These are phyloP conservation scores for Synanthedon andrenaeformis DNA, from an alignment of 2,888 invertebrate genomes.

Conservation along the genomic window DNA sequence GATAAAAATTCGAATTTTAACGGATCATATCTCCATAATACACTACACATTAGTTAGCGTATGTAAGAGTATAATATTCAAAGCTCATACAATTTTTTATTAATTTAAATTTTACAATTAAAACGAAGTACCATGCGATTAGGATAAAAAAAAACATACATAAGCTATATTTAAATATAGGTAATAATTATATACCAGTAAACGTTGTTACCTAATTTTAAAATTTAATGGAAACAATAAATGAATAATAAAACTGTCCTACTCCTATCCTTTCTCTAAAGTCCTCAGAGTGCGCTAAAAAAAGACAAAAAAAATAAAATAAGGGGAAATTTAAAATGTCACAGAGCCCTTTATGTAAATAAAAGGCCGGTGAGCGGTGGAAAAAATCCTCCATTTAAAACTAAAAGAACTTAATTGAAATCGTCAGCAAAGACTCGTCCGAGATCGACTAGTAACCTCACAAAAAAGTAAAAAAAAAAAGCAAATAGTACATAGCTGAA, in stretches of 20 bases:
- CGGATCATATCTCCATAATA: background rate
- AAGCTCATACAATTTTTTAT: conserved; percentile 52
- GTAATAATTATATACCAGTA: conserved; percentile 34
- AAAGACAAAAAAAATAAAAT: background rate
- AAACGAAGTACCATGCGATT: conserved; percentile 46
- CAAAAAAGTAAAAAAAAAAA: conserved; percentile 25
- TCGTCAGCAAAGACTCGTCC: conserved; percentile 18
- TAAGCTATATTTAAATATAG: conserved; percentile 13
- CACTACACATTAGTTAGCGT: background rate
- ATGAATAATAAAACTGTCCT: conserved; percentile 65
- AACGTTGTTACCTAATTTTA: conserved; percentile 18
- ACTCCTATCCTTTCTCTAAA: conserved; percentile 22
- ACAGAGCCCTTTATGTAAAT: background rate
- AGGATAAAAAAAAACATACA: conserved; percentile 11
- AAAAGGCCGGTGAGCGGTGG: conserved; percentile 27
- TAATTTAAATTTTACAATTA: conserved; percentile 28
- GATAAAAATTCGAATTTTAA: background rate
- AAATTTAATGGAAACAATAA: conserved; percentile 61
- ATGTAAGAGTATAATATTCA: conserved; percentile 10
- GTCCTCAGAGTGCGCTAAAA: conserved; percentile 24
- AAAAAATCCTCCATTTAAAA: conserved; percentile 22
- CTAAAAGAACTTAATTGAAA: conserved; percentile 31
- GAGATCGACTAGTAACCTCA: conserved; percentile 52
- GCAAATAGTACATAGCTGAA: conserved; percentile 52
- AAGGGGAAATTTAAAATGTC: background rate